Evolutionary conservation across 2,888 invertebrate species (phyloP).

Genomic region (Bimastos eiseni): DNA sequence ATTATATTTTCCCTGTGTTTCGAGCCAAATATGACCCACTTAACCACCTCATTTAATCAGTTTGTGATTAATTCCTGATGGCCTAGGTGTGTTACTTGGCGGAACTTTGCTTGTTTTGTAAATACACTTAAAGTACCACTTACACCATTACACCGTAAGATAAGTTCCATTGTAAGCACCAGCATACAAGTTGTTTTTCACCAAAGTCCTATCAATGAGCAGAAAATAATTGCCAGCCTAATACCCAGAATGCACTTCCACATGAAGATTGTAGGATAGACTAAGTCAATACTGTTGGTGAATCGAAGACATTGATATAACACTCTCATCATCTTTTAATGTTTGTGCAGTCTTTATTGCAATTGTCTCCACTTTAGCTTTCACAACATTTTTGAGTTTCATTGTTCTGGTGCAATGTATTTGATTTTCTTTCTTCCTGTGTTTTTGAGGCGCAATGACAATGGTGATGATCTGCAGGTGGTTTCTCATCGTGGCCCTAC

Average conservation of each 20-base stretch:
- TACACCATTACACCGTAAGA: background rate
- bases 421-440: background rate
- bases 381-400: background rate
- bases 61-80: no score
- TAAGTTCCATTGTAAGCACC: background rate
- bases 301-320: no score
- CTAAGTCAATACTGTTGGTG: background rate
- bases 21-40: no score
- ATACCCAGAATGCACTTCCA: background rate
- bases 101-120: background rate
- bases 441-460: background rate
- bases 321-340: background rate
- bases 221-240: background rate
- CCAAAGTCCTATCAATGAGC: background rate
- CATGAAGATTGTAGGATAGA: background rate
- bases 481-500: background rate
- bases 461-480: background rate
- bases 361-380: background rate
- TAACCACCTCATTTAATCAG: no score
- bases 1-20: no score
- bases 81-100: background rate
- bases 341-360: background rate
- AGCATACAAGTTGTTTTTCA: background rate
- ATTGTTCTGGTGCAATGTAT: background rate
- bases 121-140: background rate